Base-by-base conservation (phyloP, 2,113 vertebrate species). In the Gulo gulo region DNA sequence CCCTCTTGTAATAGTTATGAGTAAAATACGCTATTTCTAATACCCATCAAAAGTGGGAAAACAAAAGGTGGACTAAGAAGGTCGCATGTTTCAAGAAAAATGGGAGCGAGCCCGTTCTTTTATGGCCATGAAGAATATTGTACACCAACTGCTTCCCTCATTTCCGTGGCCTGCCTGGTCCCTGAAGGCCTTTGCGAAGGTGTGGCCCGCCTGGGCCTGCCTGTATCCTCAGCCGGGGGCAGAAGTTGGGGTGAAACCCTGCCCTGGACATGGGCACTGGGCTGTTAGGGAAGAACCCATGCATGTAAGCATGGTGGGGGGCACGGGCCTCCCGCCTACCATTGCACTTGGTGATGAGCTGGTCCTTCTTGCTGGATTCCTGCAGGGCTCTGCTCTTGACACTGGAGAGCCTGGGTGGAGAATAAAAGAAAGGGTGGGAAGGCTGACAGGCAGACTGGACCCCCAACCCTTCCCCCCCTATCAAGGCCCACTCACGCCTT, bases 331-430 rank as follows among this genome's bases (percentile, higher is more conserved):
- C 97, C 94, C 96, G 96, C 97, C 98, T 97, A 97, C 94, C 97
- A 86, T 74, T 97, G 95, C 98, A 96, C 81, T 98, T 98, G 98
- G 96, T 98, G 93, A 98, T 98, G 95, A 98, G 98, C 96, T 97
- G 96, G 96, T 95, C 94, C 92, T 98, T 98, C 92, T 18, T 95
- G 83, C 98, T 97, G 96, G 98, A 98, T 81, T 98, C 83, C 24
- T 97, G 92, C 81, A 16, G 59, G 45, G 97, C 98, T 98, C 63
- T 91, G 91, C 74, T 97, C 94, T 98, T 98, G 45, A 97, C 4
- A 47, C 52, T 91, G 97, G 98, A 97, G 85, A 97, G 96, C 95
- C 97, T 88, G 82, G 11, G 47, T 65, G 10, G 81, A 6, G 13
- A 88, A 31, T 93, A 92, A 0, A 1, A 91, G 47, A 67, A 47